Conservation (phyloP, 2,797 vertebrate species). For the Heterohyrax brucei region DNA sequence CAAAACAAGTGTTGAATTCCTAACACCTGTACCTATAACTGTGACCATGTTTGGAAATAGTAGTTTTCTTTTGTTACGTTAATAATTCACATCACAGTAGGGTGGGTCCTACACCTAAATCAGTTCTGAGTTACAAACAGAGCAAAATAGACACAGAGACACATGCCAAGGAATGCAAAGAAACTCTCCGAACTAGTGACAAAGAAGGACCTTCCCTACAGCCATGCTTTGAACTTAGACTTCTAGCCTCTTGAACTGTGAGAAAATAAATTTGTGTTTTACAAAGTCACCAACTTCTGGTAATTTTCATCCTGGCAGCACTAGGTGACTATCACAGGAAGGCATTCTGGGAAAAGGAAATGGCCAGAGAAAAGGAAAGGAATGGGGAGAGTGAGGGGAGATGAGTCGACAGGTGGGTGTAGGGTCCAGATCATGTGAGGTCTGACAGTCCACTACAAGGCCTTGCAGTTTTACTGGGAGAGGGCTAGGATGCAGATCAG, state of each 20-base stretch:
- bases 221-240: background rate
- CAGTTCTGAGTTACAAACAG: background rate
- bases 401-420: background rate
- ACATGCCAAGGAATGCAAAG: background rate
- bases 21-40: too few relatives aligned
- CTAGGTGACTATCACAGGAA: background rate
- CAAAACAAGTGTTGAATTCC: too few relatives aligned
- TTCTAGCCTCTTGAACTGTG: background rate
- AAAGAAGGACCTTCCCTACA: background rate
- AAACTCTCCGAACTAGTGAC: background rate
- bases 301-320: background rate
- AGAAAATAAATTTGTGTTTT: background rate
- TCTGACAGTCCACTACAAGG: background rate
- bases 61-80: too few relatives aligned
- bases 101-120: background rate
- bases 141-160: background rate
- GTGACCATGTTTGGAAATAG: too few relatives aligned
- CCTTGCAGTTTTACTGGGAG: background rate
- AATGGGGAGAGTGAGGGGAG: background rate
- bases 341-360: background rate
- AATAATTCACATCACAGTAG: background rate
- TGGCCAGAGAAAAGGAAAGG: background rate
- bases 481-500: background rate
- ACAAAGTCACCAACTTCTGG: background rate
- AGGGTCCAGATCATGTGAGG: background rate